Conservation (phyloP, 2,888 invertebrate genomes). For the Elgonia sp. region DNA sequence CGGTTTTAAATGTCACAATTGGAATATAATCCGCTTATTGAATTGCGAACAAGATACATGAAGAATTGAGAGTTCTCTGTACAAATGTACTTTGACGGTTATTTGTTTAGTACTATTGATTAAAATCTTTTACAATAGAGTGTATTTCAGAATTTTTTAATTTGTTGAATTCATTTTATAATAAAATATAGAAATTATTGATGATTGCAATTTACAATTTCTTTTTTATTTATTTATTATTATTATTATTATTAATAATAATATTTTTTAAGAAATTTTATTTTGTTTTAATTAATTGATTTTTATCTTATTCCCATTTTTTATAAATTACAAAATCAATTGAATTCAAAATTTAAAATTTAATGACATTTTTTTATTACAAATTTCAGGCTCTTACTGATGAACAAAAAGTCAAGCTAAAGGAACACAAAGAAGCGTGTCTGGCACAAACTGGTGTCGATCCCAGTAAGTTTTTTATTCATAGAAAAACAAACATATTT, state of each 20-base stretch:
- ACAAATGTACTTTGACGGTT: no score
- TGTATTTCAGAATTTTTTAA: no score
- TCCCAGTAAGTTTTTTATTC: conserved; percentile 75
- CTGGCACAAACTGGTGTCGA: conserved; percentile 81
- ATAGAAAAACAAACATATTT: no score
- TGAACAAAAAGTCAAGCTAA: conserved; percentile 79
- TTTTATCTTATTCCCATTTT: not conserved
- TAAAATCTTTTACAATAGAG: no score
- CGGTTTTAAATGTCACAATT: conserved; percentile 11
- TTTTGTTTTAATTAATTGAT: no score
- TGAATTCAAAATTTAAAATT: not conserved
- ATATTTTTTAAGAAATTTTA: no score
- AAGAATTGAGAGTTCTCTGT: not conserved
- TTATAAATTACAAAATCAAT: not conserved
- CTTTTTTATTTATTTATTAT: no score
- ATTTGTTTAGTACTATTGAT: no score
- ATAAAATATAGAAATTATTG: no score
- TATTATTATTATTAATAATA: no score
- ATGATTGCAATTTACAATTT: no score
- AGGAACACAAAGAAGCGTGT: conserved; percentile 78
- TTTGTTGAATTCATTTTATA: no score
- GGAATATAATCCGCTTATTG: conserved; percentile 23
- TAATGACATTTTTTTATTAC: not conserved
- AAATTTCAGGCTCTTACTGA: conserved; percentile 75
- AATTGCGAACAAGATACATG: conserved; percentile 5